Conservation (phyloP, 2,888 invertebrate species). For the Hydroisotoma schaefferi region DNA sequence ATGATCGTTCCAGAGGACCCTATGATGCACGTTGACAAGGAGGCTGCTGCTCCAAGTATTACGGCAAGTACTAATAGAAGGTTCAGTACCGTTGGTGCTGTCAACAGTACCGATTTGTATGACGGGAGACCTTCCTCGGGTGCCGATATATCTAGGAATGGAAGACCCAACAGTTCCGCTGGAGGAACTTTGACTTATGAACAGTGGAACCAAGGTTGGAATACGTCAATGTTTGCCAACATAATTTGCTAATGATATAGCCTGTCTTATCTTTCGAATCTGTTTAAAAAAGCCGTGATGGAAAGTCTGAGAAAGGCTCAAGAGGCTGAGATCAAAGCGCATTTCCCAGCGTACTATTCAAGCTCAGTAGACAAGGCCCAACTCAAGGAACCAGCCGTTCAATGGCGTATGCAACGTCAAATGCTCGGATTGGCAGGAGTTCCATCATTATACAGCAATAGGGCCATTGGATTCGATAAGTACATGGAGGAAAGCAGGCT, state of each 20-base stretch:
- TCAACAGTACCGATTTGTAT: too few species aligned
- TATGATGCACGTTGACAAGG: background rate
- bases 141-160: too few species aligned
- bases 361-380: background rate
- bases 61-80: too few species aligned
- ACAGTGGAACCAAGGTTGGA: too few species aligned
- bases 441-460: conserved; percentile 17
- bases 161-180: too few species aligned
- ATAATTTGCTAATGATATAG: background rate
- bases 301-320: conserved; percentile 19
- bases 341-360: background rate
- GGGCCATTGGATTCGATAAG: conserved; percentile 22
- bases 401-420: conserved; percentile 1
- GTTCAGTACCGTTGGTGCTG: too few species aligned
- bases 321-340: conserved; percentile 8
- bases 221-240: too few species aligned
- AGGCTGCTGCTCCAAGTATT: background rate
- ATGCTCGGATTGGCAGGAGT: conserved; percentile 14
- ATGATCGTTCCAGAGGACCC: conserved; percentile 19
- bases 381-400: background rate
- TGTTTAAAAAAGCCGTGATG: conserved; percentile 29
- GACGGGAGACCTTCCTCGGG: too few species aligned
- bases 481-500: conserved; percentile 14
- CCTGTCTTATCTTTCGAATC: background rate
- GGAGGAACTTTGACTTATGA: too few species aligned